Percentiles rank a stretch among this genome's conserved stretches.
phyloP scores from a whole-genome alignment of 2,797 vertebrate genomes.

The Sandelia bainsii region DNA sequence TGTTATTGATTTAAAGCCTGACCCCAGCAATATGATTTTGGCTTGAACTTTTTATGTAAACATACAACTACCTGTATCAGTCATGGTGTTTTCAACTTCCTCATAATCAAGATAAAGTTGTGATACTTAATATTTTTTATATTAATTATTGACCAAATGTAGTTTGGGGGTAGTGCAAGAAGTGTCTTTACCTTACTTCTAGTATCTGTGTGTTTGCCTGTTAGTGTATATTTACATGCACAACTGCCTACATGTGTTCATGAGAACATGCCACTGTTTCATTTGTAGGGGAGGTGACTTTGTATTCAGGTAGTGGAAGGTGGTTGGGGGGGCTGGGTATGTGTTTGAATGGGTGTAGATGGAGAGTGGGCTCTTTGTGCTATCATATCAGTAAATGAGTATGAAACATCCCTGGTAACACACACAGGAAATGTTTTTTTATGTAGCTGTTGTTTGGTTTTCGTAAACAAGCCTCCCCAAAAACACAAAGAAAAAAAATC shows the following conservation, averaged over 20 bases:
- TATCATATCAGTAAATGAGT: conserved; percentile 51
- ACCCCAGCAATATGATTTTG: not conserved
- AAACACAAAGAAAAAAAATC: conserved; percentile 21
- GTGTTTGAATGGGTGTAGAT: not conserved
- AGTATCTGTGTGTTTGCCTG: conserved; percentile 9
- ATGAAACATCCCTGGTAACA: conserved; percentile 43
- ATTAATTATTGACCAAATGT: not conserved
- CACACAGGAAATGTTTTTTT: conserved; percentile 52
- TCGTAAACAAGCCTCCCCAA: conserved; percentile 54
- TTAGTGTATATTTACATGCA: conserved; percentile 20
- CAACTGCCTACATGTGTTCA: conserved; percentile 13
- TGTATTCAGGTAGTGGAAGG: conserved; percentile 16
- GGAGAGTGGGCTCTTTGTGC: conserved; percentile 25
- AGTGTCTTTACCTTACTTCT: conserved; percentile 6
- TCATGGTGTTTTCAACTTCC: no score
- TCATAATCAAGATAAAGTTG: no score
- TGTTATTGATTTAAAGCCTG: not conserved
- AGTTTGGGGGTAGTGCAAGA: no score
- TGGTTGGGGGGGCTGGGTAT: conserved; percentile 11
- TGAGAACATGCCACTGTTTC: conserved; percentile 12
- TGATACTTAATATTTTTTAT: not conserved
- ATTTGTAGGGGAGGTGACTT: conserved; percentile 10
- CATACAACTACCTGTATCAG: no score
- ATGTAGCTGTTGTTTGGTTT: conserved; percentile 41
- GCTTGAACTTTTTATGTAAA: not conserved